Conservation (phyloP, 2,113 vertebrate species). For the Edolisoma coerulescens region DNA sequence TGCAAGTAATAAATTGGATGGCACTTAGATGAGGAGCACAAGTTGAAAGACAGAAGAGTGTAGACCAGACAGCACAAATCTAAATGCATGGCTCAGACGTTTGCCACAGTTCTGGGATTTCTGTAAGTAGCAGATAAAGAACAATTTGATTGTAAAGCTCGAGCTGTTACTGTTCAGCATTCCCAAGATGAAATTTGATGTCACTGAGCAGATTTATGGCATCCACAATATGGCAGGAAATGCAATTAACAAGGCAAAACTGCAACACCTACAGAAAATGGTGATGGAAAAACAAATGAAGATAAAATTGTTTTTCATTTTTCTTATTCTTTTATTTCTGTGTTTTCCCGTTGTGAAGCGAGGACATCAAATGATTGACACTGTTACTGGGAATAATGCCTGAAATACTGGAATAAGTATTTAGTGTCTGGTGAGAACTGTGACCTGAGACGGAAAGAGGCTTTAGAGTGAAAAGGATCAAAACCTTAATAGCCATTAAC, state of each 20-base stretch:
- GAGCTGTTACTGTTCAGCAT: neutral
- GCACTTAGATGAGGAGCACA: neutral
- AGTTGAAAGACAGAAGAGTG: neutral
- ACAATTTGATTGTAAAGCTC: neutral
- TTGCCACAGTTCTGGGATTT: neutral
- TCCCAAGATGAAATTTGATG: neutral
- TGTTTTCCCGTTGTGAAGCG: neutral
- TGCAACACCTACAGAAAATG: neutral
- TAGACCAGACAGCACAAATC: neutral
- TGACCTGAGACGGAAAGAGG: neutral
- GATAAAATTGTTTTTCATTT: neutral
- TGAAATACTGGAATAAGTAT: neutral
- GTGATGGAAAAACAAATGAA: neutral
- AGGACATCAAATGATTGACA: neutral
- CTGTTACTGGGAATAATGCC: neutral
- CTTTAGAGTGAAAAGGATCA: neutral
- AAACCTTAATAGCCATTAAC: neutral
- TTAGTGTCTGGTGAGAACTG: neutral
- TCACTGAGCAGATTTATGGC: neutral
- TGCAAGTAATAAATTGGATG: neutral
- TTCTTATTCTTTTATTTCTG: neutral
- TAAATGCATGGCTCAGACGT: neutral
- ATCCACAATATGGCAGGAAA: neutral
- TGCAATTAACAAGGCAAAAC: neutral
- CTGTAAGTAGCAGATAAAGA: neutral